A percentile compares a stretch with the other conserved stretches of the same genome.
These are phyloP conservation scores for Watsonalla binaria DNA, from an alignment of 2,888 invertebrate genomes.

Conservation along the genomic window DNA sequence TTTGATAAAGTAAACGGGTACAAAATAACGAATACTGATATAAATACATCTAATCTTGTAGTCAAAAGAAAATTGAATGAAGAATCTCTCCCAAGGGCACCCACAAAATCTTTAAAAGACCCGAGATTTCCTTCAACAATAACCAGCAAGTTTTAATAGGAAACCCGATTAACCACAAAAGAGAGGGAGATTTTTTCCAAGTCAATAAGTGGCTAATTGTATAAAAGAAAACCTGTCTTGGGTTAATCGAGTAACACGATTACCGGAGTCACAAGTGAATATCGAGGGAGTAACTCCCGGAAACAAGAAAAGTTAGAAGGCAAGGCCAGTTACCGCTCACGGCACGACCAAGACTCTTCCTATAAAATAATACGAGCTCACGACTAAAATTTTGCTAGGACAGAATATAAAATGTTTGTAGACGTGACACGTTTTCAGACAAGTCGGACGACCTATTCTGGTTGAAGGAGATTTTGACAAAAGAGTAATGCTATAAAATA, in stretches of 20 bases:
- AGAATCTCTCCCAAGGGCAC: conserved; percentile 9
- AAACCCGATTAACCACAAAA: conserved; percentile 30
- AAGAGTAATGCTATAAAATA: no score
- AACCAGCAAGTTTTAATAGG: conserved; percentile 16
- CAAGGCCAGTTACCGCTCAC: conserved; percentile 24
- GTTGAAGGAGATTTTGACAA: no score
- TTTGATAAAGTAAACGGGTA: neutral
- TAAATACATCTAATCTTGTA: neutral
- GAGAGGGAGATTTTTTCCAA: conserved; percentile 34
- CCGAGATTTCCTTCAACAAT: conserved; percentile 6
- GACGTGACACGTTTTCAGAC: neutral
- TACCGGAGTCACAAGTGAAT: conserved; percentile 59
- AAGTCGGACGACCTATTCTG: no score
- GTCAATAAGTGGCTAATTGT: conserved; percentile 62
- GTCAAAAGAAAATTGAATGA: no score
- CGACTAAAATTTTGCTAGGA: conserved; percentile 20
- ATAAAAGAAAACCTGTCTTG: conserved; percentile 60
- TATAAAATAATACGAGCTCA: conserved; percentile 15
- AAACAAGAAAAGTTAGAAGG: conserved; percentile 33
- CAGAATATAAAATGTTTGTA: neutral
- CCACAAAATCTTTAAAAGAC: conserved; percentile 25
- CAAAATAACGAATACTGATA: neutral
- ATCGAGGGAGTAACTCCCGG: conserved; percentile 40
- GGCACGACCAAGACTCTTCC: conserved; percentile 22
- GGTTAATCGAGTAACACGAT: conserved; percentile 65